A percentile compares a stretch with the other conserved stretches of the same genome.
Evolutionary conservation across 2,113 vertebrate species (phyloP).

Genomic region (Bothrops jararaca): DNA sequence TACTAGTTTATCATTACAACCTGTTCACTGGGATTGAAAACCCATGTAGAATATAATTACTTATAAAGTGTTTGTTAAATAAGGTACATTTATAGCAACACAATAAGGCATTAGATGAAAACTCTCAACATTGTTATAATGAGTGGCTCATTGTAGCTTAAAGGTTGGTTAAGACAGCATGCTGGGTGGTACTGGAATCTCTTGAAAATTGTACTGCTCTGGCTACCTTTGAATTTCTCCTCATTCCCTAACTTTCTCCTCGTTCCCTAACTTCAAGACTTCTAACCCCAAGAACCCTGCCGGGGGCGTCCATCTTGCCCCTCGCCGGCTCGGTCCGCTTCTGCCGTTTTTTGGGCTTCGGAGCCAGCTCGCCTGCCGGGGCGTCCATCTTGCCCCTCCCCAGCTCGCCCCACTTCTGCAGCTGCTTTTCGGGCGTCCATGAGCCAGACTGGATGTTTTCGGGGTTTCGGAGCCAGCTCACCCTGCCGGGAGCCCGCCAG

Average conservation of each 20-base stretch:
- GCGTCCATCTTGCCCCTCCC: too few relatives aligned
- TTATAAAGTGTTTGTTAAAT: constrained; percentile 19
- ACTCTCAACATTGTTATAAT: not conserved
- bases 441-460: too few relatives aligned
- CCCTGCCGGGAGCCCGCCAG: too few relatives aligned
- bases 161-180: not conserved
- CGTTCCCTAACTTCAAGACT: too few relatives aligned
- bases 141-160: not conserved
- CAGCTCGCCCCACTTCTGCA: too few relatives aligned
- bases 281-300: not conserved
- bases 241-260: too few relatives aligned
- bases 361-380: too few relatives aligned
- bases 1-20: constrained; percentile 12
- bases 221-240: not conserved
- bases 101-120: constrained; percentile 11
- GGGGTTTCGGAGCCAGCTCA: too few relatives aligned
- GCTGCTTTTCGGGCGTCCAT: too few relatives aligned
- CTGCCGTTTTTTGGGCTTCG: too few relatives aligned
- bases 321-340: too few relatives aligned
- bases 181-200: not conserved
- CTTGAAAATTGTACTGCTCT: not conserved
- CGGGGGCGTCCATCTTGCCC: too few relatives aligned
- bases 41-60: not conserved
- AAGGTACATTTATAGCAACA: constrained; percentile 6
- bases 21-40: constrained; percentile 27